Base-by-base conservation (phyloP, 2,888 invertebrate genomes). In the Unio delphinus region DNA sequence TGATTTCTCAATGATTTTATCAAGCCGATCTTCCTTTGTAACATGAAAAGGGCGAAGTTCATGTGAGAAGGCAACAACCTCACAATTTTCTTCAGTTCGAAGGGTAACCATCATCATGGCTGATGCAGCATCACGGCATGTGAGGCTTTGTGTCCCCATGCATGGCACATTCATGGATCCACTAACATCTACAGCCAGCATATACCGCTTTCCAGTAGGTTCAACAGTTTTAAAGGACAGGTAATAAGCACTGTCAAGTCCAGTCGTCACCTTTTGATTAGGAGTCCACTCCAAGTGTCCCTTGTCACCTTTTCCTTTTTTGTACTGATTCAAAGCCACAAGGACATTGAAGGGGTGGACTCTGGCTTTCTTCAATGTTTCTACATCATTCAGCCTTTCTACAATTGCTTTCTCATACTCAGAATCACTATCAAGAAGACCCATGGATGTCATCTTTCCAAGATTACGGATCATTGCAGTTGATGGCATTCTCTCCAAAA, bases 131-230 rank as follows among this genome's bases (percentile, higher is more conserved):
- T 92, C 92, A 1, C 90, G 81, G 23, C 91, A 90, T 15, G 87
- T 89, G 11, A 93, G 78, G 5, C 69, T 62, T 4, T 71, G 61
- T 3, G 74, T 73, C 2, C 81, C 82, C 59, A 74, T 60, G 83
- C 79, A 90, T 87, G 79, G 87, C 88, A 68, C 90, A 20, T 83
- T 73, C 89, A 91, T 90, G 26, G 86, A 84, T 34, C 90, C 90
- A 65, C 92, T 91, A 78, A 92, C 92, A 79, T 93, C 93, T 23
- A 93, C 89, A 0, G 92, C 92, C 58, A 94, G 87, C 79, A 93
- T 88, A 79, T 92, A 92, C 63, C 92, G 89, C 75, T 92, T 90
- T 20, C 90, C 90, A 1, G 92, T 92, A 1, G 92, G 86, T 76
- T 91, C 86, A 1, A 92, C 87, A 77, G 91, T 91, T 28, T 83